Evolutionary conservation across 2,113 vertebrate species (phyloP).

Genomic region (Lepisosteus osseus): DNA sequence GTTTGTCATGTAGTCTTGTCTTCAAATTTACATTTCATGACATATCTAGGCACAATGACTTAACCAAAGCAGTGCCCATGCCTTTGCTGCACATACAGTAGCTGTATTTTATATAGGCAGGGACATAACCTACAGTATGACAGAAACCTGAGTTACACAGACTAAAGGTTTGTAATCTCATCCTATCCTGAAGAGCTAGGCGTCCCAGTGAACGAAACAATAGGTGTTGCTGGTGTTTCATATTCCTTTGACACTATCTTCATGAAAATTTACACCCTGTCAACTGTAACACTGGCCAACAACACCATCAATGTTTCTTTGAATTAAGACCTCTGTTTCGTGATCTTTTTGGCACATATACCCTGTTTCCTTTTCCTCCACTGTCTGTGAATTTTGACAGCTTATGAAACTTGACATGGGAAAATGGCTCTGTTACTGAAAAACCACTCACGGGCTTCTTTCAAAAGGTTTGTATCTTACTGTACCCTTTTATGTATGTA

Average conservation of each 20-base stretch:
- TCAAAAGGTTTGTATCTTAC: background rate
- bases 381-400: constrained; percentile 14
- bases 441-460: background rate
- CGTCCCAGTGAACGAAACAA: background rate
- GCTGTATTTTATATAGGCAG: no score
- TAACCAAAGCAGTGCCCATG: no score
- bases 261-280: constrained; percentile 1
- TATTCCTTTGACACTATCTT: constrained; percentile 1
- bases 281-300: background rate
- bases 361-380: background rate
- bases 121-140: no score
- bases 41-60: no score
- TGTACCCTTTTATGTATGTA: background rate
- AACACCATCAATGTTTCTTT: background rate
- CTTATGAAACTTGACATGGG: constrained; percentile 11
- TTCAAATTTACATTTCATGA: constrained; percentile 34
- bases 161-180: background rate
- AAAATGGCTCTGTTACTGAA: background rate
- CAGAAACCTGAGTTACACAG: no score
- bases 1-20: constrained; percentile 57
- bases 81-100: no score
- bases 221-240: constrained; percentile 14
- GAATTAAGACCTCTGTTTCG: constrained; percentile 13
- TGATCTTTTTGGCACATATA: constrained; percentile 2
- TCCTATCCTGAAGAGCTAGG: background rate